Base-by-base conservation (phyloP, 2,113 vertebrate genomes). In the Clarias magur region DNA sequence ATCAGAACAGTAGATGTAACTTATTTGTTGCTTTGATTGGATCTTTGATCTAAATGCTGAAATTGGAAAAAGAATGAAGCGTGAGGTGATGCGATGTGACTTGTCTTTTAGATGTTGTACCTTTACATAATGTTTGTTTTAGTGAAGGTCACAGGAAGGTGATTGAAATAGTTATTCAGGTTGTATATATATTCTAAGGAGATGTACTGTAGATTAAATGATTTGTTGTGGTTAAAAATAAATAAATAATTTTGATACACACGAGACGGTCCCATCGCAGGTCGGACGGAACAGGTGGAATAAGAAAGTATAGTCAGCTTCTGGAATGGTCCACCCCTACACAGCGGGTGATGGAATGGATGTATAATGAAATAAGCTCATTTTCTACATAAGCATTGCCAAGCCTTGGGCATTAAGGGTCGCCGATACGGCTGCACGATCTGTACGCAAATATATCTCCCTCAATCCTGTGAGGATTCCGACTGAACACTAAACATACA, bases 121-220 rank as follows among this genome's bases (percentile, higher is more conserved):
- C 42, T 48, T 48, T 48, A 48, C 48, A 78, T 78, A 56, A 27
- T 7, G 53, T 56, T 27, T 21, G 7, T 42, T 56, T 10, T 34
- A n/a, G 56, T 79, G 23, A 82, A 83, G 81, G 81, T 67, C 62
- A 67, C 19, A 8, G 42, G 42, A 68, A 67, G 80, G 59, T 62
- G 34, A 79, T n/a, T 10, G 25, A 16, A 76, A 79, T 79, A 17
- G 15, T 56, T 57, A 27, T 76, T 53, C 21, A 15, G 53, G 48
- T 48, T 48, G 7, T 7, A 1, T 53, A 1, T 76, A 25, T 75
- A 53, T 25, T 53, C 27, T 15, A 6, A 53, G 21, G 53, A 2
- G 1, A 27, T 27, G 13, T 48, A 48, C 48, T 48, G 7, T 53
- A 23, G 21, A 53, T 19, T 30, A 34, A 48, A 48, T 23, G 7